These are phyloP conservation scores for Rallus crepitans DNA, from an alignment of 2,797 vertebrate genomes.

Conservation along the genomic window DNA sequence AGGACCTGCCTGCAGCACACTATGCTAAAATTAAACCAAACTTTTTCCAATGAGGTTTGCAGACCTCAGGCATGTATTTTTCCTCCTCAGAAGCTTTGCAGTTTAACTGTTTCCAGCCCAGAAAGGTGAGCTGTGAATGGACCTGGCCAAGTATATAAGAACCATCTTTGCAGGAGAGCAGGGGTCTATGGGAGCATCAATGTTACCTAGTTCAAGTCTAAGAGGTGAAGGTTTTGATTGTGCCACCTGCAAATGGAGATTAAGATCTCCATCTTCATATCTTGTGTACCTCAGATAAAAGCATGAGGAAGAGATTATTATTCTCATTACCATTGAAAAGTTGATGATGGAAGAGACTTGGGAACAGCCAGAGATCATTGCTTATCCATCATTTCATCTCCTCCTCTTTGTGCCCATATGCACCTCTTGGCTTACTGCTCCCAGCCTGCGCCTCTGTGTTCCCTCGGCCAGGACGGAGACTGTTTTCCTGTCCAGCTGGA, in stretches of 20 bases:
- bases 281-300: neutral
- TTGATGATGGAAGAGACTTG: neutral
- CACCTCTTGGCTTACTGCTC: neutral
- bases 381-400: neutral
- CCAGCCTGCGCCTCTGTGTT: neutral
- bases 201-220: neutral
- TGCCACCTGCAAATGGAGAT: neutral
- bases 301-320: neutral
- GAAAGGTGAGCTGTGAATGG: neutral
- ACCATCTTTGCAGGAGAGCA: neutral
- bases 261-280: neutral
- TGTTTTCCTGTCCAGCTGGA: neutral
- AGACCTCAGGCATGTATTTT: slow-evolving; percentile 6
- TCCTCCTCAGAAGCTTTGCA: neutral
- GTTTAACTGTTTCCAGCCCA: slow-evolving; percentile 11
- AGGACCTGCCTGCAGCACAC: slow-evolving; percentile 37
- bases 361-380: neutral
- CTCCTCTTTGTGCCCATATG: neutral
- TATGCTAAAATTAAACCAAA: slow-evolving; percentile 67
- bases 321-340: neutral
- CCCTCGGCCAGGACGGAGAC: neutral
- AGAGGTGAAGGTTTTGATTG: neutral
- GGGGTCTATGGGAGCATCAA: neutral
- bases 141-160: neutral
- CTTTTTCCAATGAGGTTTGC: slow-evolving; percentile 45